Conservation (phyloP, 2,797 vertebrate genomes). For the Loris lydekkerianus region DNA sequence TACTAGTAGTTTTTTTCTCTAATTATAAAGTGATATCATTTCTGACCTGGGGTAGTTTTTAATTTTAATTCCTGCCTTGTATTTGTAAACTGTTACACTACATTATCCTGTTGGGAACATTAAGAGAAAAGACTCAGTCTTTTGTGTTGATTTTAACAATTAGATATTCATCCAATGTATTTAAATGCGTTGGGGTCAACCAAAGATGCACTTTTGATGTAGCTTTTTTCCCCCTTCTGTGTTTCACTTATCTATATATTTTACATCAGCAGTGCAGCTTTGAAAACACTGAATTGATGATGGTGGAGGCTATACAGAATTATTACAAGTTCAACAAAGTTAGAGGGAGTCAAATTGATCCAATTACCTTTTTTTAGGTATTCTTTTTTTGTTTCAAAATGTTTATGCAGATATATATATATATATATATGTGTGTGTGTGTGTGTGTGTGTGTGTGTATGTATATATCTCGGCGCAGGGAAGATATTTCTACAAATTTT, state of each 20-base stretch:
- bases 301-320: background rate
- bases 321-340: conserved; percentile 44
- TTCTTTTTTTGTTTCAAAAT: conserved; percentile 43
- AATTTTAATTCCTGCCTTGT: conserved; percentile 70
- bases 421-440: background rate
- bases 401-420: conserved; percentile 17
- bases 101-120: conserved; percentile 66
- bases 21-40: conserved; percentile 70
- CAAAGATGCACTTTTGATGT: conserved; percentile 32
- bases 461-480: background rate
- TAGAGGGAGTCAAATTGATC: conserved; percentile 28
- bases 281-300: background rate
- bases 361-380: background rate
- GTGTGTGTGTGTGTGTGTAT: background rate
- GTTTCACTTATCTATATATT: conserved; percentile 53
- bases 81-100: conserved; percentile 67
- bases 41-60: conserved; percentile 78
- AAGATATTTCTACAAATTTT: conserved; percentile 21
- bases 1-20: conserved; percentile 62
- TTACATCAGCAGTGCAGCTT: conserved; percentile 43
- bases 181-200: conserved; percentile 19
- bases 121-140: conserved; percentile 41
- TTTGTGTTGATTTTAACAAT: conserved; percentile 73
- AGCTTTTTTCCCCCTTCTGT: background rate
- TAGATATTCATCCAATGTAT: conserved; percentile 55